These are phyloP conservation scores for Halcyon malimbica DNA, from an alignment of 2,113 vertebrate species.

Conservation along the genomic window DNA sequence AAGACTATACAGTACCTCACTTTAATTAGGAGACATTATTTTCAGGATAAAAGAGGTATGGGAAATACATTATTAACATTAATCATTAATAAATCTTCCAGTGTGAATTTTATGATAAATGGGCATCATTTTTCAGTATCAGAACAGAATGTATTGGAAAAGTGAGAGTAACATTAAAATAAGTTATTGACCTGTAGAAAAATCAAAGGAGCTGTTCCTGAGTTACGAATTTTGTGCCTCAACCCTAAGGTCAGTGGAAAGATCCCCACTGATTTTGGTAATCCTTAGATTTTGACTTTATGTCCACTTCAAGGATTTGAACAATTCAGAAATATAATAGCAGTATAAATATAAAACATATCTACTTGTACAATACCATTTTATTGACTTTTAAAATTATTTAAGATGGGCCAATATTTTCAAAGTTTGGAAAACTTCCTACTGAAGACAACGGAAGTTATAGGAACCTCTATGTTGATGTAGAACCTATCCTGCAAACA, in stretches of 20 bases:
- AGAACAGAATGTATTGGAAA: not conserved
- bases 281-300: not conserved
- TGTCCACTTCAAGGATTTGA: not conserved
- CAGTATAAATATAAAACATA: not conserved
- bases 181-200: not conserved
- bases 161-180: not conserved
- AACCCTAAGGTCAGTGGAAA: not conserved
- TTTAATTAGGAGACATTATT: not conserved
- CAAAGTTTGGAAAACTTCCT: not conserved
- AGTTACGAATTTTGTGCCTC: not conserved
- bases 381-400: not conserved
- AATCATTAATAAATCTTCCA: not conserved
- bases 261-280: not conserved
- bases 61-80: not conserved
- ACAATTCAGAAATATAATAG: not conserved
- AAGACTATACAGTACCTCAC: not conserved
- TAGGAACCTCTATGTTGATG: not conserved
- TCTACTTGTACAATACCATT: not conserved
- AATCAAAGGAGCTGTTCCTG: not conserved
- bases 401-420: not conserved
- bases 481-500: not conserved
- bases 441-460: not conserved
- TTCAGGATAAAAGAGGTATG: not conserved
- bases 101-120: conserved; percentile 3
- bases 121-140: not conserved